phyloP scores from a whole-genome alignment of 2,888 invertebrate species.

The Catocala sponsa region DNA sequence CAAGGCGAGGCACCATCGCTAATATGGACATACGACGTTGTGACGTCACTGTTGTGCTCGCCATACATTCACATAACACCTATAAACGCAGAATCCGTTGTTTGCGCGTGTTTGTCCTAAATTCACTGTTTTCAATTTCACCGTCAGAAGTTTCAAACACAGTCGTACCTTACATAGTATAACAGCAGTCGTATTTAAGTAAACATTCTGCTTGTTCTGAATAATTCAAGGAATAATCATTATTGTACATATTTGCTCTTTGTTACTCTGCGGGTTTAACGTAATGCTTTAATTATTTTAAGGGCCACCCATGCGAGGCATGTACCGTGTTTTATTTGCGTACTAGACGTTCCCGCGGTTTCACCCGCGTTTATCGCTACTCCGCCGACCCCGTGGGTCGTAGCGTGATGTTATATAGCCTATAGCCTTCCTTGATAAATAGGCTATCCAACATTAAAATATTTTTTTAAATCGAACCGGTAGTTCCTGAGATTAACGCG shows the following conservation, averaged over 20 bases:
- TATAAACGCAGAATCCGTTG: not conserved
- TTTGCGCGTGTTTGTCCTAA: conserved; percentile 11
- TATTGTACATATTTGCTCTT: not conserved
- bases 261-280: too few species aligned
- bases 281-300: too few species aligned
- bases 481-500: too few species aligned
- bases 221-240: conserved; percentile 1
- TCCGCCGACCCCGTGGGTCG: too few species aligned
- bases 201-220: not conserved
- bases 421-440: too few species aligned
- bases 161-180: not conserved
- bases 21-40: conserved; percentile 36
- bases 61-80: conserved; percentile 20
- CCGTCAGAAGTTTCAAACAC: conserved; percentile 1
- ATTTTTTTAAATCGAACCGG: too few species aligned
- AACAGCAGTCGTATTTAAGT: not conserved
- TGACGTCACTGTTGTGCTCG: conserved; percentile 28
- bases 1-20: conserved; percentile 29
- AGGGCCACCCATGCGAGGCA: too few species aligned
- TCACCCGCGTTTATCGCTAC: too few species aligned
- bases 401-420: too few species aligned
- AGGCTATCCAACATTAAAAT: too few species aligned
- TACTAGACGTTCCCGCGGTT: too few species aligned
- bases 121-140: conserved; percentile 3
- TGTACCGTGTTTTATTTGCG: too few species aligned